Evolutionary conservation across 2,113 vertebrate genomes (phyloP).

Genomic region (Urocynchramus pylzowi): DNA sequence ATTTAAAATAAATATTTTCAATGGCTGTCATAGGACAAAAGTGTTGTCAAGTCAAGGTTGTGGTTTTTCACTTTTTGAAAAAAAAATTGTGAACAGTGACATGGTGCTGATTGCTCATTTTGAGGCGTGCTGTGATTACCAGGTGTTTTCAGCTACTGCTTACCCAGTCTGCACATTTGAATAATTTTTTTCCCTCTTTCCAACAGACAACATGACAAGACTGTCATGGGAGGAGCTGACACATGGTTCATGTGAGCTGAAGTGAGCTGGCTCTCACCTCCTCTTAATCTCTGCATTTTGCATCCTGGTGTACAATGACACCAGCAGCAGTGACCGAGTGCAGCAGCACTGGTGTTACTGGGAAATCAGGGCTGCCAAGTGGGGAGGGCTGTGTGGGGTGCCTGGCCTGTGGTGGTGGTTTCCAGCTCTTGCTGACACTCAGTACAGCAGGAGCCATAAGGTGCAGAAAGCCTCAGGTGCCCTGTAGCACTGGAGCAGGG

Average conservation of each 20-base stretch:
- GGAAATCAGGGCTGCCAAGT: accelerated
- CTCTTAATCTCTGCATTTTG: background rate
- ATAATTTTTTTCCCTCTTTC: background rate
- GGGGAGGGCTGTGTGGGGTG: background rate
- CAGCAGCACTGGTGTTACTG: background rate
- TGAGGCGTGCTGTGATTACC: background rate
- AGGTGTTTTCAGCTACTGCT: background rate
- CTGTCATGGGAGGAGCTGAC: background rate
- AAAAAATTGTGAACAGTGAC: background rate
- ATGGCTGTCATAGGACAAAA: background rate
- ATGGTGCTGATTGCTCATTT: background rate
- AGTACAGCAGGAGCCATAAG: accelerated
- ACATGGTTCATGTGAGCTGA: accelerated
- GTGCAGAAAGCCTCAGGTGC: background rate
- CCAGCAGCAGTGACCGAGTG: background rate
- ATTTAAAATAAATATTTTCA: background rate
- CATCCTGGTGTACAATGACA: background rate
- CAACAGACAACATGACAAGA: background rate
- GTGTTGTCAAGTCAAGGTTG: background rate
- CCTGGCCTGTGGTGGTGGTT: background rate
- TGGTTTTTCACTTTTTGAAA: background rate
- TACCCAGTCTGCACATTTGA: background rate
- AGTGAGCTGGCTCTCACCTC: background rate
- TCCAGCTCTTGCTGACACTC: background rate
- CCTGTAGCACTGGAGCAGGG: background rate